A percentile compares a stretch with the other conserved stretches of the same genome.
Evolutionary conservation across 2,888 invertebrate species (phyloP).

Genomic region (Chrysodeixis includens): DNA sequence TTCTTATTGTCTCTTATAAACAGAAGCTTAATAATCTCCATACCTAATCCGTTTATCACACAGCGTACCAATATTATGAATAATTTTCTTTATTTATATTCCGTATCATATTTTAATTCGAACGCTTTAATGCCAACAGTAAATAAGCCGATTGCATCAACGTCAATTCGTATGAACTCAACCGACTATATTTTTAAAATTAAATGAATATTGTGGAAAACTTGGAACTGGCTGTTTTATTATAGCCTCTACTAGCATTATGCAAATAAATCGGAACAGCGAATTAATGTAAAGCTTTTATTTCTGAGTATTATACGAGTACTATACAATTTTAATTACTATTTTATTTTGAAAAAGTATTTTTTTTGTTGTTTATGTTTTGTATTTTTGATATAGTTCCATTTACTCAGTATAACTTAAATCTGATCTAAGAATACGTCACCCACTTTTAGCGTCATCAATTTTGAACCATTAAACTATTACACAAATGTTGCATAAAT

Average conservation of each 20-base stretch:
- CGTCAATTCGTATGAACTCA: not conserved
- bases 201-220: not conserved
- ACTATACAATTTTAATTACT: no score
- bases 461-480: no score
- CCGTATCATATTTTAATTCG: not conserved
- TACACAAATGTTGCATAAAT: no score
- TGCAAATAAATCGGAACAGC: not conserved
- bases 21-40: not conserved
- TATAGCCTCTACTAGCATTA: not conserved
- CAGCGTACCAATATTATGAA: not conserved
- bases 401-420: no score
- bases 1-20: not conserved
- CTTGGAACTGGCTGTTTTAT: not conserved
- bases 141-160: conserved; percentile 5
- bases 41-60: not conserved
- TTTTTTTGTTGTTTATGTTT: no score
- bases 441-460: no score
- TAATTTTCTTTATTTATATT: not conserved
- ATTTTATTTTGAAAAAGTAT: no score
- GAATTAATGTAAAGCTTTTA: not conserved
- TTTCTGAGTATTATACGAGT: no score
- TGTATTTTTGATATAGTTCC: no score
- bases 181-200: not conserved
- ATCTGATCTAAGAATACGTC: no score
- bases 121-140: not conserved